Evolutionary conservation across 1,140 invertebrate genomes (phyloP).

Genomic region (Hirudo medicinalis): DNA sequence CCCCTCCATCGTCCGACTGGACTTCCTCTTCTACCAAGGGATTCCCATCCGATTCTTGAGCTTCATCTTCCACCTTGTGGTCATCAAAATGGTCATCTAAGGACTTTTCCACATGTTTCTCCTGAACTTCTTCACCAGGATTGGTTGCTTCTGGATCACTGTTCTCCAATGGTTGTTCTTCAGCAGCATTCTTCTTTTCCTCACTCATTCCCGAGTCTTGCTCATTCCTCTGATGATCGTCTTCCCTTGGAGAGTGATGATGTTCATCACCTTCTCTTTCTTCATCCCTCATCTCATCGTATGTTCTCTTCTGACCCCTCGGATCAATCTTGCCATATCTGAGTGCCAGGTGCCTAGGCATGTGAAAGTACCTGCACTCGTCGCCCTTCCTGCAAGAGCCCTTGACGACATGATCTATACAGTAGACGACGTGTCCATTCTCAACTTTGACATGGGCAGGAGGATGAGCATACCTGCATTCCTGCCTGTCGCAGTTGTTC

Average conservation of each 20-base stretch:
- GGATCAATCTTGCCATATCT: background rate
- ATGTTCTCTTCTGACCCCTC: background rate
- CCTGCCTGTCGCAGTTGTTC: constrained; percentile 4
- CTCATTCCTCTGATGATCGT: no score
- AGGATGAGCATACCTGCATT: constrained; percentile 11
- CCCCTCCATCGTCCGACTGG: no score
- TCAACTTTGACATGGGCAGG: background rate
- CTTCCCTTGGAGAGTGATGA: background rate
- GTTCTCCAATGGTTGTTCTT: no score
- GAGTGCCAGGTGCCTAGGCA: background rate
- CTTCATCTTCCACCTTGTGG: no score
- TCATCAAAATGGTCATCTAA: no score
- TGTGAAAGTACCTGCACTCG: constrained; percentile 11
- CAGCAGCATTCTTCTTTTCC: no score
- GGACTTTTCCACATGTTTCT: no score
- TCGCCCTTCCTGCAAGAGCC: background rate
- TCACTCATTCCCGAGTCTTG: no score
- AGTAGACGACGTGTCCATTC: constrained; percentile 3
- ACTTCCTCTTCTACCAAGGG: no score
- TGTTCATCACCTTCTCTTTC: background rate
- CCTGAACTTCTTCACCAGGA: no score
- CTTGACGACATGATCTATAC: constrained; percentile 10
- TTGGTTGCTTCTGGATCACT: no score
- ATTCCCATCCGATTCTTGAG: no score
- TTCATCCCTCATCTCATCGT: background rate